Evolutionary conservation across 2,888 invertebrate genomes (phyloP).

Genomic region (Scaptomyza tumidula): DNA sequence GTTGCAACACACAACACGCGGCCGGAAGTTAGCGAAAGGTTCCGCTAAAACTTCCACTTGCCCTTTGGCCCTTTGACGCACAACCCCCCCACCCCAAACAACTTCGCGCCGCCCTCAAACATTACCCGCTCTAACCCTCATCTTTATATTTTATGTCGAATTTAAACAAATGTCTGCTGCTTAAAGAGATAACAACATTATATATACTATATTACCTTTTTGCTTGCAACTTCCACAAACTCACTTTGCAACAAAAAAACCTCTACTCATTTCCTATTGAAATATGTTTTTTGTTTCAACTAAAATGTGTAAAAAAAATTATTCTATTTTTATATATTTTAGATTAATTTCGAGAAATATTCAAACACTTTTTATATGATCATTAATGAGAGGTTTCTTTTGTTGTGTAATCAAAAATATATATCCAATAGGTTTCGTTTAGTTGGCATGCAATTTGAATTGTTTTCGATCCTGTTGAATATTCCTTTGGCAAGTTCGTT

Average conservation of each 20-base stretch:
- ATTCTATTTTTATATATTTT: too few species aligned
- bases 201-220: too few species aligned
- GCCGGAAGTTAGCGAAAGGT: slow-evolving; percentile 78
- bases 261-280: too few species aligned
- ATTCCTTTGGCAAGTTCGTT: slow-evolving; percentile 42
- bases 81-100: background rate
- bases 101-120: background rate
- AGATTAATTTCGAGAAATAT: too few species aligned
- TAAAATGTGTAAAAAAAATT: too few species aligned
- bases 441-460: slow-evolving; percentile 34
- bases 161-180: background rate
- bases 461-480: slow-evolving; percentile 24
- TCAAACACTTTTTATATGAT: too few species aligned
- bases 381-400: too few species aligned
- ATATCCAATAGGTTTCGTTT: background rate
- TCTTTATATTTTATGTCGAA: background rate
- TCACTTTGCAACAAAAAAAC: too few species aligned
- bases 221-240: too few species aligned
- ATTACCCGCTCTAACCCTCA: background rate
- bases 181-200: too few species aligned
- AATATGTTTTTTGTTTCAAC: too few species aligned
- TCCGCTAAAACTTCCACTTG: slow-evolving; percentile 42
- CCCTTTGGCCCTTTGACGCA: slow-evolving; percentile 2
- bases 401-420: too few species aligned
- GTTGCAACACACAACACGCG: slow-evolving; percentile 69